Evolutionary conservation across 2,797 vertebrate genomes (phyloP), one percentile per base, ranked within the genome.

Genomic region (Adelosebastes latens): DNA sequence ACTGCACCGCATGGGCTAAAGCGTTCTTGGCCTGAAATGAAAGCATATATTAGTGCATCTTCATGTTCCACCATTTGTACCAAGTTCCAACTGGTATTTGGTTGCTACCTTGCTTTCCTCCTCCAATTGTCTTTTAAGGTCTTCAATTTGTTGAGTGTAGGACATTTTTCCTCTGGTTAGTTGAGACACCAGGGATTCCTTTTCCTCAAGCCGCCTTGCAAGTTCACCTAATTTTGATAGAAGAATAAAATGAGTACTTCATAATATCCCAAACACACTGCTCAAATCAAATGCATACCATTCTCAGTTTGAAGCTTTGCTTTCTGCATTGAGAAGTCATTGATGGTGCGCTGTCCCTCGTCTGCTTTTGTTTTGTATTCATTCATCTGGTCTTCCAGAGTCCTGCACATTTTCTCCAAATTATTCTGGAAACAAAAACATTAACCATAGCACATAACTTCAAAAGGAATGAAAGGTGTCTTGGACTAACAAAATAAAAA

Each of bases 221-320:
- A 97, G 79, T 87, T 97, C 97, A 64, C 95, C 97, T 97, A 34
- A 63, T 65, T 80, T n/a, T 72, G 5, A 46, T 5, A 16, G 22
- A 31, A 74, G 3, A 31, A 34, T 66, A 1, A 60, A 49, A 27
- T 65, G 0, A 66, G 20, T 36, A 52, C 2, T 3, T 55, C 0
- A 8, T 27, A 3, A 10, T n/a, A 6, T 13, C 22, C 3, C 1
- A 29, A 46, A 42, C 10, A 24, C 8, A 8, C 1, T 2, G 0
- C 24, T 65, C 0, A 2, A 58, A 18, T 65, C 1, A 56, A 12
- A 49, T 24, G 4, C 34, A 5, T 89, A 97, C 97, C 96, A 2
- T 97, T 97, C 84, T 97, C 97, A 0, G 97, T 95, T 86, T 96
- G 97, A 65, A 98, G 95, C 86, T 97, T 98, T 65, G 97, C 95